Conservation (phyloP, 1,140 invertebrate genomes). For the Ctenoplectra terminalis region DNA sequence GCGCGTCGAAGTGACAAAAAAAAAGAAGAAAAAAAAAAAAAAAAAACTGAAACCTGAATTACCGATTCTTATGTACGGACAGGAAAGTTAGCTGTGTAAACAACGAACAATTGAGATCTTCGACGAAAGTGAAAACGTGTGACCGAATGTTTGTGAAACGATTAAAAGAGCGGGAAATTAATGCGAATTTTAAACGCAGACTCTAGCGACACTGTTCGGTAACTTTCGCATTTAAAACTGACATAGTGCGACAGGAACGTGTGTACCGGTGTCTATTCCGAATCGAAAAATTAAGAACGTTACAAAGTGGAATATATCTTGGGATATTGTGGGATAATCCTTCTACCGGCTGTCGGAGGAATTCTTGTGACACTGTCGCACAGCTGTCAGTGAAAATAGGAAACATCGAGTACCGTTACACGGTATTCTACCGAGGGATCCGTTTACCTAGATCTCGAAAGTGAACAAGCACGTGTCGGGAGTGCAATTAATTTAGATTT, state of each 20-base stretch:
- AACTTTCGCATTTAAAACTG: neutral
- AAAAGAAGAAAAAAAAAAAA: too few species aligned
- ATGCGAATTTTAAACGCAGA: neutral
- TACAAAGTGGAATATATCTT: neutral
- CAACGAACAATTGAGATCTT: neutral
- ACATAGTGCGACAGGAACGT: neutral
- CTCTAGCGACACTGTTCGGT: neutral
- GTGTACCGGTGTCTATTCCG: neutral
- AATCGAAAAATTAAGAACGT: too few species aligned
- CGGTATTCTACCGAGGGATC: slow-evolving; percentile 17
- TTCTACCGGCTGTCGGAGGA: neutral
- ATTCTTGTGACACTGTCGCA: slow-evolving; percentile 37
- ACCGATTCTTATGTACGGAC: neutral
- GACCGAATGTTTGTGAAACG: neutral
- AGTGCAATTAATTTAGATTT: slow-evolving; percentile 38
- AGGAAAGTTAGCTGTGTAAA: neutral
- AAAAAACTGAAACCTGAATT: neutral
- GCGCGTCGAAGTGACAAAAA: neutral
- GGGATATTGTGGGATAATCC: neutral
- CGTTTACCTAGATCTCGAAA: slow-evolving; percentile 54
- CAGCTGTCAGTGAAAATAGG: slow-evolving; percentile 44
- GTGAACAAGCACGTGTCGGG: slow-evolving; percentile 36
- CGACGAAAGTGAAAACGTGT: slow-evolving; percentile 2
- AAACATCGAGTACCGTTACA: slow-evolving; percentile 60
- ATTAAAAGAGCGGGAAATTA: neutral